phyloP scores from a whole-genome alignment of 1,140 invertebrate genomes.

The Papilio polyxenes region DNA sequence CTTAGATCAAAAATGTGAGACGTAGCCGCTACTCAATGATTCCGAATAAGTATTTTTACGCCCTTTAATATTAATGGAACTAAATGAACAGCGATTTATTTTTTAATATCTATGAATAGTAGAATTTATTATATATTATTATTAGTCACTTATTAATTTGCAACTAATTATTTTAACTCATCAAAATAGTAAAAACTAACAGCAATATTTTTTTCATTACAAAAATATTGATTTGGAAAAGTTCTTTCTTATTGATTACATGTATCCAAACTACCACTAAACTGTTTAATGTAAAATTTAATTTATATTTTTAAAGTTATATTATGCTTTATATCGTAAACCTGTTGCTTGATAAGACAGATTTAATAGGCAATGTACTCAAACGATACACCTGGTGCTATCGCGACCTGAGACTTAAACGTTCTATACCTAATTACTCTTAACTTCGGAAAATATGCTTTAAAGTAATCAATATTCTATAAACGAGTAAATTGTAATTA shows the following conservation, averaged over 20 bases:
- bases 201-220: no score
- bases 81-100: no score
- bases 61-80: conserved; percentile 3
- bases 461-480: not conserved
- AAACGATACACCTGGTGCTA: not conserved
- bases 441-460: not conserved
- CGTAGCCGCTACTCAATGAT: not conserved
- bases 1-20: not conserved
- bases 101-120: no score
- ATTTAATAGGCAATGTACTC: not conserved
- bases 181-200: no score
- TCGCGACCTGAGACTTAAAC: not conserved
- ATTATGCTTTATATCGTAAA: not conserved
- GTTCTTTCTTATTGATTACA: no score
- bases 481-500: not conserved
- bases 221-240: no score
- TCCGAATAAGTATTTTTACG: not conserved
- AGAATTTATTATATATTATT: no score
- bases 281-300: not conserved
- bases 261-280: no score
- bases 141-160: no score
- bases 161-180: no score
- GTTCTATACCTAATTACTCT: not conserved
- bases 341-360: not conserved
- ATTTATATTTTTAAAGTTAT: not conserved